A percentile compares a stretch with the other conserved stretches of the same genome.
phyloP scores from a whole-genome alignment of 2,888 invertebrate species.

The Achlya flavicornis region DNA sequence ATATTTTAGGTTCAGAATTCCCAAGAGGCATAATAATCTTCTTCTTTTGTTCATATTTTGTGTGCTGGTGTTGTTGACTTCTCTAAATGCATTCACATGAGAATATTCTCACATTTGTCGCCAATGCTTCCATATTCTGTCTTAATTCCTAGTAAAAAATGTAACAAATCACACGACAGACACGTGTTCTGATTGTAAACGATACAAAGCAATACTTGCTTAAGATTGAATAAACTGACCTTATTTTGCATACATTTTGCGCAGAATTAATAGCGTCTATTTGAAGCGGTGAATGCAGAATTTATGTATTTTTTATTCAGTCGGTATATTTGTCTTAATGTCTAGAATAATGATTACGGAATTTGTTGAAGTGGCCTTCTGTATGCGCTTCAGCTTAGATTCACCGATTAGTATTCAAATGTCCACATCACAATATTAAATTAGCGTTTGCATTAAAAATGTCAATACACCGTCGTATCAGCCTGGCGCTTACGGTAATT shows the following conservation, averaged over 20 bases:
- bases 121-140: conserved; percentile 1
- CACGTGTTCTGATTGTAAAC: conserved; percentile 11
- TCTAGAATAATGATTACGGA: conserved; percentile 4
- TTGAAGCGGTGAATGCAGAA: conserved; percentile 7
- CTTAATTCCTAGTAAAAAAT: not conserved
- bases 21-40: not conserved
- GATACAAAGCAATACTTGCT: conserved; percentile 14
- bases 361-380: conserved; percentile 2
- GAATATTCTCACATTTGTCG: not conserved
- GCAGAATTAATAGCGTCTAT: conserved; percentile 12
- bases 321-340: conserved; percentile 2
- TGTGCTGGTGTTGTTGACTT: too few species aligned
- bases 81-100: not conserved
- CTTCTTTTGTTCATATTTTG: too few species aligned
- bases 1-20: not conserved
- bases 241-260: conserved; percentile 23
- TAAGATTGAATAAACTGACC: conserved; percentile 30
- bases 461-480: not conserved
- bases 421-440: not conserved
- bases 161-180: not conserved
- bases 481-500: not conserved
- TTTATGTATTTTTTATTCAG: conserved; percentile 6
- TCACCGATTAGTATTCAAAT: not conserved
- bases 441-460: not conserved
- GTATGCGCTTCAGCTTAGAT: not conserved